phyloP scores from a whole-genome alignment of 2,888 invertebrate genomes.

The Morpho helenor region DNA sequence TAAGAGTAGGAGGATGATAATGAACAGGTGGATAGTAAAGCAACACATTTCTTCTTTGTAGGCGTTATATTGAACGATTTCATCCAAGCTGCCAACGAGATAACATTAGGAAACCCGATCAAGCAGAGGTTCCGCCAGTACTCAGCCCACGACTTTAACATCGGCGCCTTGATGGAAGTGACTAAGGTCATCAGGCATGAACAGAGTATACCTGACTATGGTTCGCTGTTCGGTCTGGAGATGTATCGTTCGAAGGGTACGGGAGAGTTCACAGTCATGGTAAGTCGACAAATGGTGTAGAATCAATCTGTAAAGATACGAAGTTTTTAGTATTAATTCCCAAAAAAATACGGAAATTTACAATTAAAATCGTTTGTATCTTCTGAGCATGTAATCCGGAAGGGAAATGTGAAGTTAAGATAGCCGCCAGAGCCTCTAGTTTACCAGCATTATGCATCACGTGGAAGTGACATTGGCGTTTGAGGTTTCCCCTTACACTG shows the following conservation, averaged over 20 bases:
- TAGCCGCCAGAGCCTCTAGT: no score
- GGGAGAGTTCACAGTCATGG: slow-evolving; percentile 53
- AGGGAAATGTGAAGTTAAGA: no score
- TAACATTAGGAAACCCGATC: slow-evolving; percentile 41
- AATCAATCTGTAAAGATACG: no score
- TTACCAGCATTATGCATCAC: no score
- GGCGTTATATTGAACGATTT: slow-evolving; percentile 60
- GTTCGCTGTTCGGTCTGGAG: slow-evolving; percentile 55
- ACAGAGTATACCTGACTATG: slow-evolving; percentile 57
- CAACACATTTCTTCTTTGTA: slow-evolving; percentile 30
- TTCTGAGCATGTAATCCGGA: no score
- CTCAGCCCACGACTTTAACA: slow-evolving; percentile 67
- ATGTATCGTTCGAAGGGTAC: slow-evolving; percentile 46
- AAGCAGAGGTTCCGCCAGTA: slow-evolving; percentile 44
- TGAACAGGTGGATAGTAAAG: no score
- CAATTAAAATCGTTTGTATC: no score
- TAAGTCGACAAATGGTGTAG: slow-evolving; percentile 32
- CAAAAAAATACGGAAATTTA: no score
- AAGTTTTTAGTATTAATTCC: no score
- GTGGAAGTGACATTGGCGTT: no score
- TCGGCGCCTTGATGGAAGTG: slow-evolving; percentile 63
- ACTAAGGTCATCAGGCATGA: slow-evolving; percentile 40
- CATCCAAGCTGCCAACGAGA: slow-evolving; percentile 46
- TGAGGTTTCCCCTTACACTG: no score
- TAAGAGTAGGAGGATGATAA: no score